Evolutionary conservation across 2,888 invertebrate species (phyloP).

Genomic region (Cerastoderma edule): DNA sequence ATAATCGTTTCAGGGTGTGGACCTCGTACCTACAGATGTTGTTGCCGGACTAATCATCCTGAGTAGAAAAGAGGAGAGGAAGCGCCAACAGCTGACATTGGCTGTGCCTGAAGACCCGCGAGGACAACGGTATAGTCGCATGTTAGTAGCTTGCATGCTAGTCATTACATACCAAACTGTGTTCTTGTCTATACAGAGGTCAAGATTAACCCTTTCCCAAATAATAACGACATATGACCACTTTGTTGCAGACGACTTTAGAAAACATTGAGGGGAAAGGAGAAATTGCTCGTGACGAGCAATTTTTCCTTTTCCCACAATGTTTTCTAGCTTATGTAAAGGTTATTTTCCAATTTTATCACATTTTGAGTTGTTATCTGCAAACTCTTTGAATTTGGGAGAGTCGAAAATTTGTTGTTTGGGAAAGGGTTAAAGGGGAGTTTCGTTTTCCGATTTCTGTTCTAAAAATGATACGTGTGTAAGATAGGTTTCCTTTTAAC

Average conservation of each 20-base stretch:
- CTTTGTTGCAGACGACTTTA: not conserved
- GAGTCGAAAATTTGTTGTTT: too few species aligned
- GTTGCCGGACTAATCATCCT: constrained; percentile 94
- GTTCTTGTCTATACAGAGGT: not conserved
- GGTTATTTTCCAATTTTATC: too few species aligned
- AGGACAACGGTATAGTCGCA: constrained; percentile 47
- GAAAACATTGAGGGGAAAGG: too few species aligned
- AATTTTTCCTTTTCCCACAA: too few species aligned
- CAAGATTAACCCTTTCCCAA: constrained; percentile 5
- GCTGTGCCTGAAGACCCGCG: constrained; percentile 18
- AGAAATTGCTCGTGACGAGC: too few species aligned
- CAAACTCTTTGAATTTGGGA: too few species aligned
- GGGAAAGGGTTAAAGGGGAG: too few species aligned
- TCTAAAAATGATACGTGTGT: too few species aligned
- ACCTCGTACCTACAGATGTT: constrained; percentile 94
- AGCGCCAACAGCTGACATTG: constrained; percentile 39
- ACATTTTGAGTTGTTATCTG: too few species aligned
- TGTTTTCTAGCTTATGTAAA: too few species aligned
- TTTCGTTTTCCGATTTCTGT: too few species aligned
- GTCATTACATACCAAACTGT: not conserved
- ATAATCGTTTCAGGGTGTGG: constrained; percentile 90
- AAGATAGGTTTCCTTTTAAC: too few species aligned
- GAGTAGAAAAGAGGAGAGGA: constrained; percentile 76
- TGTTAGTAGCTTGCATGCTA: constrained; percentile 46
- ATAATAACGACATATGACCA: not conserved